phyloP scores from a whole-genome alignment of 2,113 vertebrate species.

The Ia io region DNA sequence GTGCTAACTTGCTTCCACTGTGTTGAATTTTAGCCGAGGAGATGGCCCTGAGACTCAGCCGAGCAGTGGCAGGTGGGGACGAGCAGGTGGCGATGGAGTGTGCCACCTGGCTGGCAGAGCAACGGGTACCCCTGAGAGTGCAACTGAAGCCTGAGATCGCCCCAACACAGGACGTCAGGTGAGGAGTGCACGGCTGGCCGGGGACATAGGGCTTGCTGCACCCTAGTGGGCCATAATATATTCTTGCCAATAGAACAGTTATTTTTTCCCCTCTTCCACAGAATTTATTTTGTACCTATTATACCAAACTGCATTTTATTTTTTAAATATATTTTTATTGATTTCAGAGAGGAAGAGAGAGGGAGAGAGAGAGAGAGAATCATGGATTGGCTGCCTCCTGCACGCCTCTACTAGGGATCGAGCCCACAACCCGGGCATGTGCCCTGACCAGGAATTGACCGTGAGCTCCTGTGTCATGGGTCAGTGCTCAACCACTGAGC shows the following conservation, averaged over 20 bases:
- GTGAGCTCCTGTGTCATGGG: too few species aligned
- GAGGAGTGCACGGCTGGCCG: neutral
- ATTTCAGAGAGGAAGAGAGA: too few species aligned
- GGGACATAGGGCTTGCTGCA: neutral
- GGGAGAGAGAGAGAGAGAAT: too few species aligned
- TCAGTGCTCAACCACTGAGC: too few species aligned
- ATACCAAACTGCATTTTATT: neutral
- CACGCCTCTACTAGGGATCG: too few species aligned
- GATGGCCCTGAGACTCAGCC: conserved; percentile 79
- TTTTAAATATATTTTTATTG: too few species aligned
- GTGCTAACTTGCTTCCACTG: neutral
- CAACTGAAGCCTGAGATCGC: conserved; percentile 77
- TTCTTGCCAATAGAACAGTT: neutral
- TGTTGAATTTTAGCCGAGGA: conserved; percentile 82
- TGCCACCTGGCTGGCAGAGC: conserved; percentile 80
- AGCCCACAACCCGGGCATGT: too few species aligned
- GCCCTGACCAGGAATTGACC: too few species aligned
- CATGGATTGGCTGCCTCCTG: too few species aligned
- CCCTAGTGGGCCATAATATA: neutral
- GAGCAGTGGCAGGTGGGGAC: conserved; percentile 85
- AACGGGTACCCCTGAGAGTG: conserved; percentile 80
- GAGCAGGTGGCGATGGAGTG: conserved; percentile 76
- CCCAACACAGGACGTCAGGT: conserved; percentile 78
- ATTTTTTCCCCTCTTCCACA: neutral
- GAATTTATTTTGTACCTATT: neutral